Evolutionary conservation across 2,797 vertebrate species (phyloP).

Genomic region (Eulemur albifrons): DNA sequence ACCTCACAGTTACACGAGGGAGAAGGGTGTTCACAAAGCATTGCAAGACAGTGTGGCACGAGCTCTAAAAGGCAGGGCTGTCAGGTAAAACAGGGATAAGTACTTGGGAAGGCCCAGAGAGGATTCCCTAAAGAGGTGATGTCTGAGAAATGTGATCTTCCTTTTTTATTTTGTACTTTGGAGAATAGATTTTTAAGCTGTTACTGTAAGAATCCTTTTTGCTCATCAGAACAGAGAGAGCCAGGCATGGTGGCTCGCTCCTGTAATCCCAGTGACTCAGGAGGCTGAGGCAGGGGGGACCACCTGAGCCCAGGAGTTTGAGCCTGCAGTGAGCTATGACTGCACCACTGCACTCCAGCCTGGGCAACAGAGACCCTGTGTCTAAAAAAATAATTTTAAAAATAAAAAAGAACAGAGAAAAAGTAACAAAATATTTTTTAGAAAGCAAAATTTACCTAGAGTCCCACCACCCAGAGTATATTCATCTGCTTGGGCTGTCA

Average conservation of each 20-base stretch:
- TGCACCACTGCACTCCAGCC: not conserved
- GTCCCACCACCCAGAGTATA: not conserved
- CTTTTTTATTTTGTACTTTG: not conserved
- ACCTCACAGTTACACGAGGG: not conserved
- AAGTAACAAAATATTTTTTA: not conserved
- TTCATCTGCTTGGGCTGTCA: not conserved
- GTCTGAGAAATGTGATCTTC: not conserved
- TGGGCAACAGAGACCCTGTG: not conserved
- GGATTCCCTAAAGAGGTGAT: not conserved
- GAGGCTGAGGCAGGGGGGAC: not conserved
- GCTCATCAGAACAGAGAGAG: not conserved
- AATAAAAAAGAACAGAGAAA: not conserved
- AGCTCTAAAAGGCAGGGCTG: not conserved
- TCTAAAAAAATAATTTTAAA: not conserved
- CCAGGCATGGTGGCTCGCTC: not conserved
- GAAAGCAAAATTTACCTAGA: not conserved
- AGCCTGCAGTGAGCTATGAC: not conserved
- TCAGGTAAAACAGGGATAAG: not conserved
- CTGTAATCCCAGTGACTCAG: not conserved
- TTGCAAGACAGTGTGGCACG: not conserved
- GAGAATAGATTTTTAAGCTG: not conserved
- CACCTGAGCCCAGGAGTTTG: not conserved
- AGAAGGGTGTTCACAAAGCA: not conserved
- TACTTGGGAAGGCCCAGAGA: too few relatives aligned
- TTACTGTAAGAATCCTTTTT: not conserved